Percentiles rank a stretch among this genome's conserved stretches.
Conservation (phyloP, 2,113 vertebrate species). For the Crotalus viridis region DNA sequence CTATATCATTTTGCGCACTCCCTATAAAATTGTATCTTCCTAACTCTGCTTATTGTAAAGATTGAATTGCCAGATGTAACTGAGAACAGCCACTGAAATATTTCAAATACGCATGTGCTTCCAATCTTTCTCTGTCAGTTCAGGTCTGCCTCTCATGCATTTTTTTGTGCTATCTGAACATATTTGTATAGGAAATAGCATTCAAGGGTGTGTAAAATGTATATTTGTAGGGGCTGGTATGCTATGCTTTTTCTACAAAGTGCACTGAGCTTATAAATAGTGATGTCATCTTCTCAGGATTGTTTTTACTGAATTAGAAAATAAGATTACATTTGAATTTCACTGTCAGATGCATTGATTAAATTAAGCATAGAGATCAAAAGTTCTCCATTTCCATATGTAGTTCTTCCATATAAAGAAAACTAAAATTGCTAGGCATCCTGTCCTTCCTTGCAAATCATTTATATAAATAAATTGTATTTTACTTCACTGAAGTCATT, state of each 20-base stretch:
- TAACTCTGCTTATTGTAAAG: not conserved
- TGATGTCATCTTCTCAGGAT: constrained; percentile 38
- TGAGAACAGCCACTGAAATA: not conserved
- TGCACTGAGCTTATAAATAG: constrained; percentile 23
- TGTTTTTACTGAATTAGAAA: constrained; percentile 24
- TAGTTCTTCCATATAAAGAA: not conserved
- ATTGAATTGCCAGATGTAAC: not conserved
- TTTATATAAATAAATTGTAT: not conserved
- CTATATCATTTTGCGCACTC: not conserved
- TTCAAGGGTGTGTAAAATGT: not conserved
- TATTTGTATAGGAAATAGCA: not conserved
- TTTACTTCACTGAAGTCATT: not conserved
- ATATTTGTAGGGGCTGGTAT: constrained; percentile 18
- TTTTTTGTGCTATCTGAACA: constrained; percentile 1
- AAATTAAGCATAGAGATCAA: not conserved
- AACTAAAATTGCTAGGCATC: constrained; percentile 10
- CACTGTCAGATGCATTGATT: not conserved
- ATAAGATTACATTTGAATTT: constrained; percentile 14
- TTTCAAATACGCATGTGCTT: not conserved
- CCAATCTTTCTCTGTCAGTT: rapidly evolving
- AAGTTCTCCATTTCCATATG: not conserved
- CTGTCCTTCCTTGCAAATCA: not conserved
- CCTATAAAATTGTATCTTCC: not conserved
- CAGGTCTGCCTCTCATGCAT: not conserved
- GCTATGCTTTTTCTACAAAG: constrained; percentile 8